Evolutionary conservation across 2,797 vertebrate species (phyloP), one percentile per base, ranked within the genome.

Genomic region (Alectoris magna): DNA sequence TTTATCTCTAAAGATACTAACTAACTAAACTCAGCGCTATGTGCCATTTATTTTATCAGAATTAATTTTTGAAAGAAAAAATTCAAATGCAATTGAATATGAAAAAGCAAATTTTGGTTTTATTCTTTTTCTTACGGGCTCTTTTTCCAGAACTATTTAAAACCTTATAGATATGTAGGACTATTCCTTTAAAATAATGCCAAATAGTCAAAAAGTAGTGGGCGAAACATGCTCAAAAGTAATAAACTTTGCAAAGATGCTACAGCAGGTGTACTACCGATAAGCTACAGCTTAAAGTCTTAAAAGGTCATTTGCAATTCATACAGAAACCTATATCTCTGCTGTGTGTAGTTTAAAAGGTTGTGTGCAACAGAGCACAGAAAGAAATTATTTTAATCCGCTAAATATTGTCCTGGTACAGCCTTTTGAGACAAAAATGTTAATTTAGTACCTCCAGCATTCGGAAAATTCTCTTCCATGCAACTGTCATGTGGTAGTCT

Each of bases 241-340:
- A 80, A 84, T 41, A 69, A 95, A 95, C 16, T 95, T 94, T 78
- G 19, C 26, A 66, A 73, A 86, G 76, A 78, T 58, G 6, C 85
- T 94, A 71, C 24, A 73, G 26, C 34, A 46, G 72, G 46, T 93
- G 67, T 89, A 43, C 34, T 9, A 39, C n/a, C 21, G 46, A 86
- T 86, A 96, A 95, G 64, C 74, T 90, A 41, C 76, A 93, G 74
- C 64, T 94, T 91, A 94, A 96, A 96, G 48, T 58, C 23, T 96
- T 96, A 93, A 95, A 96, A 97, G 64, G 77, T 95, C 60, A 91
- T 96, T 96, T 96, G 87, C 79, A 95, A 96, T 97, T 97, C 88
- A 91, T 83, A 95, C 26, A 53, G 26, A 94, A 96, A 87, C 39
- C 46, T 84, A 3, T 86, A 77, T 91, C 62, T 93, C 18, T 77